A percentile compares a stretch with the other conserved stretches of the same genome.
These are phyloP conservation scores for Pyrgus malvae DNA, from an alignment of 2,888 invertebrate genomes.

Conservation along the genomic window DNA sequence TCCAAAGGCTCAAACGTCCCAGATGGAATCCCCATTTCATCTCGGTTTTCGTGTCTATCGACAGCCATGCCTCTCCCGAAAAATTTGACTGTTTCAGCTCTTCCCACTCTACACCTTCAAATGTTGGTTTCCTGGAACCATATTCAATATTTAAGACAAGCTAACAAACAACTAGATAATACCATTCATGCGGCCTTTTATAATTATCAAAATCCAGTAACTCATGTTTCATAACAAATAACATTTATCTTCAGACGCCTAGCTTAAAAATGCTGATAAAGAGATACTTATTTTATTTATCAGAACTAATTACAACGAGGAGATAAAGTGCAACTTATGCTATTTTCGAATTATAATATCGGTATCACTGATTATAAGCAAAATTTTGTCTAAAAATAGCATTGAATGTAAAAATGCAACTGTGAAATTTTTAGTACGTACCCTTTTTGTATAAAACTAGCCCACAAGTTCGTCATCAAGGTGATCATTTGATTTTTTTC, in stretches of 20 bases:
- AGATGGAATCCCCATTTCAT: slow-evolving; percentile 47
- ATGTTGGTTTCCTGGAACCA: slow-evolving; percentile 53
- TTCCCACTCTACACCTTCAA: slow-evolving; percentile 46
- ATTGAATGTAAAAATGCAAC: too few species aligned
- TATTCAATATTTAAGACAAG: background rate
- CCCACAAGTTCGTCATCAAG: slow-evolving; percentile 53
- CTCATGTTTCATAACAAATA: background rate
- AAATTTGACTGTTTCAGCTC: slow-evolving; percentile 39
- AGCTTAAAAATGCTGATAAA: background rate
- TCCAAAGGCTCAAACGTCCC: slow-evolving; percentile 55
- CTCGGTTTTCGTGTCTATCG: slow-evolving; percentile 41
- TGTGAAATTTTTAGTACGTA: slow-evolving; percentile 39
- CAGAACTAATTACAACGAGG: too few species aligned
- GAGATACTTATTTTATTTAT: background rate
- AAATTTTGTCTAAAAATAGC: too few species aligned
- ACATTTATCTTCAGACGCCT: background rate
- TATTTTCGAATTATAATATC: too few species aligned
- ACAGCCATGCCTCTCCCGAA: slow-evolving; percentile 52
- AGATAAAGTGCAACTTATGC: too few species aligned
- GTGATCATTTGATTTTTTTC: slow-evolving; percentile 44
- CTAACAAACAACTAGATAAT: background rate
- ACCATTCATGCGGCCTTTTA: background rate
- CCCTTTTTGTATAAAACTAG: slow-evolving; percentile 79
- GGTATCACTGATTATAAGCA: too few species aligned
- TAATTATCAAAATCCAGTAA: background rate